These are phyloP conservation scores for Rhagoletis pomonella DNA, from an alignment of 1,140 invertebrate species.

Conservation along the genomic window DNA sequence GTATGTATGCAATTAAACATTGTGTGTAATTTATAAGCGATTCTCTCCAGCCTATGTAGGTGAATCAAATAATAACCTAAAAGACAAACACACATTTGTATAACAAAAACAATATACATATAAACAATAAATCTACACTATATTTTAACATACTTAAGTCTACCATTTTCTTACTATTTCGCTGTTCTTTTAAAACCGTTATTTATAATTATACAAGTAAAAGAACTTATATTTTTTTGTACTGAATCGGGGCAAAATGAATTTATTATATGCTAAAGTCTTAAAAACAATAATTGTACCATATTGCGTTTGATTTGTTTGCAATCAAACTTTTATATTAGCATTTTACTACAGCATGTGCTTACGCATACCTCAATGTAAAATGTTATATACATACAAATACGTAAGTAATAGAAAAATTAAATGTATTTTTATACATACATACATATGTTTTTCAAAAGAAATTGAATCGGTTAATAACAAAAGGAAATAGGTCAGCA, in stretches of 20 bases:
- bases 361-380: neutral
- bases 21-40: too few species aligned
- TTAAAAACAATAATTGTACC: conserved; percentile 50
- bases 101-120: too few species aligned
- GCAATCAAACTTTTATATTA: conserved; percentile 27
- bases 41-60: too few species aligned
- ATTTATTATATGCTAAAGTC: conserved; percentile 46
- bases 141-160: too few species aligned
- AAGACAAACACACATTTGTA: too few species aligned
- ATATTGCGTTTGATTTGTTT: neutral
- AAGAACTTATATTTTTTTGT: neutral
- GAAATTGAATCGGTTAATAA: neutral
- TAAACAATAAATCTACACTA: too few species aligned
- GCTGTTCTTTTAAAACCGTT: too few species aligned
- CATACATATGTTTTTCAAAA: conserved; percentile 43
- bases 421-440: neutral
- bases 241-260: conserved; percentile 47
- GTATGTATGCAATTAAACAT: too few species aligned
- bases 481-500: too few species aligned
- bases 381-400: conserved; percentile 25
- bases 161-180: too few species aligned
- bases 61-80: too few species aligned
- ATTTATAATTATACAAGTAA: too few species aligned
- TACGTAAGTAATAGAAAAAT: neutral
- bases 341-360: neutral